Evolutionary conservation across 2,113 vertebrate genomes (phyloP).

Genomic region (Ophthalmolycus amberensis): DNA sequence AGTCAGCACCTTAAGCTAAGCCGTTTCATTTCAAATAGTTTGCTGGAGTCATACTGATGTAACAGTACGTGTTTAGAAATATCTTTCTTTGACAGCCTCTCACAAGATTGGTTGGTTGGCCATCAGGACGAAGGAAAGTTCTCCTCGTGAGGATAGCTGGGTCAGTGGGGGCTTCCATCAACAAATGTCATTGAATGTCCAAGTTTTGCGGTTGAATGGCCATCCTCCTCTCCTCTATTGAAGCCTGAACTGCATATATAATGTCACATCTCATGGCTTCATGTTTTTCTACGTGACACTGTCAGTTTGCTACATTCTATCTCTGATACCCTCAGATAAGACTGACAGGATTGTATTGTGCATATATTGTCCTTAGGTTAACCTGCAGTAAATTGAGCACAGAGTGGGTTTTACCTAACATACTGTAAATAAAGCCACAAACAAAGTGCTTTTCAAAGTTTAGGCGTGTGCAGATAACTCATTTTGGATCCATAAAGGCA

Average conservation of each 20-base stretch:
- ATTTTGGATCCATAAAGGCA: not conserved
- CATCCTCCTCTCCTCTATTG: not conserved
- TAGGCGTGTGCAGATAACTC: not conserved
- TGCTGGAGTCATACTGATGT: not conserved
- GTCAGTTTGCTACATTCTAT: not conserved
- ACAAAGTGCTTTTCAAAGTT: not conserved
- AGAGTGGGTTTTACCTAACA: not conserved
- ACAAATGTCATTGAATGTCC: not conserved
- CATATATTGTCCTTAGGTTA: not conserved
- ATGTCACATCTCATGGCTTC: not conserved
- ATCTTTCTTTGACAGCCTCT: not conserved
- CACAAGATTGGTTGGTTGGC: not conserved
- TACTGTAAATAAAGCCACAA: not conserved
- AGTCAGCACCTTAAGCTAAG: slow-evolving; percentile 21
- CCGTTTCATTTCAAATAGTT: slow-evolving; percentile 17
- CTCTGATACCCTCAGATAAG: not conserved
- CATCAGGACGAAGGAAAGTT: not conserved
- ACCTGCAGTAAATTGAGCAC: not conserved
- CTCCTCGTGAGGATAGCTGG: not conserved
- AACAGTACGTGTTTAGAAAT: not conserved
- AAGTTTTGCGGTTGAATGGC: slow-evolving; percentile 3
- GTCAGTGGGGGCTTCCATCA: not conserved
- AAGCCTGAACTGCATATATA: not conserved
- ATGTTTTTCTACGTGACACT: not conserved
- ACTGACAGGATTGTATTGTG: not conserved